Evolutionary conservation across 2,888 invertebrate genomes (phyloP).

Genomic region (Drosophila lacicola): DNA sequence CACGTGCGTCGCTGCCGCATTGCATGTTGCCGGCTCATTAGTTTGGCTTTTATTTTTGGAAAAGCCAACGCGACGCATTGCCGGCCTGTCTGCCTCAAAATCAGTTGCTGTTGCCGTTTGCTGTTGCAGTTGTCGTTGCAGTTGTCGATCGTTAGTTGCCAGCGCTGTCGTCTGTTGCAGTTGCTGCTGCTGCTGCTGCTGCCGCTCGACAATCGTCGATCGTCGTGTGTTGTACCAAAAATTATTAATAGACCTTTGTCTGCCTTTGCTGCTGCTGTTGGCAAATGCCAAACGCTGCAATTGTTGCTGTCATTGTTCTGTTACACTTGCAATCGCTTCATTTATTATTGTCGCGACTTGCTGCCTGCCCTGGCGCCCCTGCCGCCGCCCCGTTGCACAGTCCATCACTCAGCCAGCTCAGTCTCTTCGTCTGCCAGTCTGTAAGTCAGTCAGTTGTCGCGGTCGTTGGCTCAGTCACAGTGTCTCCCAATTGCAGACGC

Average conservation of each 20-base stretch:
- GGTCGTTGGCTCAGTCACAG: conserved; percentile 74
- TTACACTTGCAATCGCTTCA: conserved; percentile 82
- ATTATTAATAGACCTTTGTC: conserved; percentile 80
- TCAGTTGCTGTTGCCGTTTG: conserved; percentile 39
- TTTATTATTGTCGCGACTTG: conserved; percentile 77
- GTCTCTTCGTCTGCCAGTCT: conserved; percentile 35
- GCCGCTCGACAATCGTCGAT: conserved; percentile 43
- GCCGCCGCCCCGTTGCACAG: conserved; percentile 21
- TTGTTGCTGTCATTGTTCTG: conserved; percentile 81
- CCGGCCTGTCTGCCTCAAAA: conserved; percentile 67
- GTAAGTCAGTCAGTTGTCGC: conserved; percentile 72
- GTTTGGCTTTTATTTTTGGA: conserved; percentile 81
- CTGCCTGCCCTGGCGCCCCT: conserved; percentile 19
- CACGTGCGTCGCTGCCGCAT: conserved; percentile 73
- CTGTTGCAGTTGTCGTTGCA: conserved; percentile 42
- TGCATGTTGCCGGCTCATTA: conserved; percentile 82
- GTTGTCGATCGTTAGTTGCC: conserved; percentile 77
- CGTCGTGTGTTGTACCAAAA: conserved; percentile 68
- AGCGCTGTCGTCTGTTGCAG: conserved; percentile 51
- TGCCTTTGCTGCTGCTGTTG: conserved; percentile 65
- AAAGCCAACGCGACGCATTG: conserved; percentile 81
- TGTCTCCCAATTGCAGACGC: conserved; percentile 63
- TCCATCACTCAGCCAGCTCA: conserved; percentile 35
- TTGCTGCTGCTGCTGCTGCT: conserved; percentile 24
- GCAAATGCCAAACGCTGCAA: conserved; percentile 81